phyloP scores from a whole-genome alignment of 2,888 invertebrate species.

The Napeogenes sylphis region DNA sequence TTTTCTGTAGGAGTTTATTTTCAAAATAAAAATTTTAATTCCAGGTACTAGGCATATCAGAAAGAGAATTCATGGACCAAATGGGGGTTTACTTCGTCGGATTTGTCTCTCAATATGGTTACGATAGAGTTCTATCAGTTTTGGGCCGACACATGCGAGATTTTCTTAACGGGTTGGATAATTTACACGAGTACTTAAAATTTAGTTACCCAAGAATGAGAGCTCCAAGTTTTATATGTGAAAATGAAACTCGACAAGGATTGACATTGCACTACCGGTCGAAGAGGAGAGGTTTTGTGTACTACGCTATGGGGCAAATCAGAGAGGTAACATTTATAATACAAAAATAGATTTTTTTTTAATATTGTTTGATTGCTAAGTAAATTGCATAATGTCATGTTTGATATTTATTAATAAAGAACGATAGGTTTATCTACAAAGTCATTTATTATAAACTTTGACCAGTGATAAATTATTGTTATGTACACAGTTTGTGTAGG shows the following conservation, averaged over 20 bases:
- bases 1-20: neutral
- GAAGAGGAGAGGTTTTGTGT: constrained; percentile 94
- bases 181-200: constrained; percentile 97
- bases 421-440: neutral
- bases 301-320: constrained; percentile 98
- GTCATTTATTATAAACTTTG: constrained; percentile 14
- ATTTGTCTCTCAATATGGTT: constrained; percentile 96
- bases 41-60: constrained; percentile 91
- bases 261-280: constrained; percentile 95
- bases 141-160: constrained; percentile 96
- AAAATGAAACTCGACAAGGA: constrained; percentile 95
- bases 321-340: constrained; percentile 78
- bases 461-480: constrained; percentile 16
- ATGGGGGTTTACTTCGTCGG: constrained; percentile 96
- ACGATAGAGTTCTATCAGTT: constrained; percentile 93
- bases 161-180: constrained; percentile 96
- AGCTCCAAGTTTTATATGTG: constrained; percentile 98
- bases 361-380: too few species aligned
- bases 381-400: too few species aligned
- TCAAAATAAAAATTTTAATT: constrained; percentile 24
- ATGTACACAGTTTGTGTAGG: neutral
- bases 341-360: too few species aligned
- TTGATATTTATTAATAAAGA: neutral
- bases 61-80: constrained; percentile 93
- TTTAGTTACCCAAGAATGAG: constrained; percentile 94